phyloP scores from a whole-genome alignment of 2,888 invertebrate species.

The Pecten maximus region DNA sequence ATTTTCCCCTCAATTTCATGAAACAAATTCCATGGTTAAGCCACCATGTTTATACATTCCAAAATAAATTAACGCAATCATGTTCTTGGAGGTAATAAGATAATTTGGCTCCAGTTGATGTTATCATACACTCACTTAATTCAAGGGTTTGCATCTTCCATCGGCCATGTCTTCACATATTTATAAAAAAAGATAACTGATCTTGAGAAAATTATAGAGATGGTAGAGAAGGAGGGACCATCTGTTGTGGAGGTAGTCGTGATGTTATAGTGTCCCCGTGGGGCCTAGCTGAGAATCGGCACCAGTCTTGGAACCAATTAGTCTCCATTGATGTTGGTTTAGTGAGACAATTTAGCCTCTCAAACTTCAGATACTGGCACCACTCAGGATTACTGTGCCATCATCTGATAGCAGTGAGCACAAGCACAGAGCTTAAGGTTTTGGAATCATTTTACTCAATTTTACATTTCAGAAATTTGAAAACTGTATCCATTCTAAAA shows the following conservation, averaged over 20 bases:
- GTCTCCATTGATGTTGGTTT: background rate
- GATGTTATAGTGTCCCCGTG: background rate
- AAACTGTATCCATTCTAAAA: background rate
- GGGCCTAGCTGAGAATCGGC: background rate
- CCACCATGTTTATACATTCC: background rate
- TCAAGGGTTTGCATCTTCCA: background rate
- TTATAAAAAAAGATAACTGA: no score
- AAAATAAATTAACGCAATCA: no score
- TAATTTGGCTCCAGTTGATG: background rate
- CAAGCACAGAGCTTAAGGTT: background rate
- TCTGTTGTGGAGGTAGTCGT: background rate
- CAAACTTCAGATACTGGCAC: background rate
- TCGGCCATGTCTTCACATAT: background rate
- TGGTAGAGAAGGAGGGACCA: background rate
- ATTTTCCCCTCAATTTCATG: no score
- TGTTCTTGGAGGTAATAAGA: background rate
- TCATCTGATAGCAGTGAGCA: background rate
- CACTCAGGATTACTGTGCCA: background rate
- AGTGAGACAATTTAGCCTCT: background rate
- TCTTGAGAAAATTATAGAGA: background rate
- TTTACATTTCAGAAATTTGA: background rate
- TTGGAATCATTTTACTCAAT: background rate
- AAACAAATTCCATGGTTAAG: no score
- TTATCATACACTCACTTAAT: background rate
- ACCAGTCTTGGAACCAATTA: background rate